Base-by-base conservation (phyloP, 2,888 invertebrate genomes). In the Chloroclysta siterata region DNA sequence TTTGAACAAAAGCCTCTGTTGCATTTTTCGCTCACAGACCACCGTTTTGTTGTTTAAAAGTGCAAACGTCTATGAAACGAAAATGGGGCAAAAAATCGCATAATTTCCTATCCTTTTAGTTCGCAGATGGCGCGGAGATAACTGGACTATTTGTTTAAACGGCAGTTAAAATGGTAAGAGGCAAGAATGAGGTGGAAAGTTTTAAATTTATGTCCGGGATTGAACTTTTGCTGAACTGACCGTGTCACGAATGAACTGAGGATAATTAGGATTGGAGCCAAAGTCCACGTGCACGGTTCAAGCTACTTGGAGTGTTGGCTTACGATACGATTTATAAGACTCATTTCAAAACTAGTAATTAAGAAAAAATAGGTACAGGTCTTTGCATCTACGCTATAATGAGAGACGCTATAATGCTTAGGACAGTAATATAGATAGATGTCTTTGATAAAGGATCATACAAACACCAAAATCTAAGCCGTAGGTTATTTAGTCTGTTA, bases 1-100 rank as follows among this genome's bases (percentile, higher is more conserved):
- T 85, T 76, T 74, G 83, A 81, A 88, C 88, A 86, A 89, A 63
- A 87, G 87, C 87, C 84, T 81, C 80, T 81, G 83, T 80, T 83
- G 87, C 87, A 84, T 87, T 88, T 88, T 88, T 84, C 82, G 78
- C 78, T 74, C 51, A 53, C 63, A 53, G 51, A 46, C 61, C 69
- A 41, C 52, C 74, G 77, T 83, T 85, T 81, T 85, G 81, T 85
- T 84, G 82, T 80, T 80, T 75, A 76, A 82, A 82, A 82, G 80
- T 83, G 84, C 81, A 83, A 84, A 83, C 82, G 85, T 84, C 86
- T 83, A 84, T 85, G 79, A 81, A 84, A 86, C 76, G 81, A 77
- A 84, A 87, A 85, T 77, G 78, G 79, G 77, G 79, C 78, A 84
- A 85, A 87, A 84, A 80, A 72, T 70, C 76, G 81, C 83, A 85